Conservation (phyloP, 2,113 vertebrate species). For the Scopus umbretta region DNA sequence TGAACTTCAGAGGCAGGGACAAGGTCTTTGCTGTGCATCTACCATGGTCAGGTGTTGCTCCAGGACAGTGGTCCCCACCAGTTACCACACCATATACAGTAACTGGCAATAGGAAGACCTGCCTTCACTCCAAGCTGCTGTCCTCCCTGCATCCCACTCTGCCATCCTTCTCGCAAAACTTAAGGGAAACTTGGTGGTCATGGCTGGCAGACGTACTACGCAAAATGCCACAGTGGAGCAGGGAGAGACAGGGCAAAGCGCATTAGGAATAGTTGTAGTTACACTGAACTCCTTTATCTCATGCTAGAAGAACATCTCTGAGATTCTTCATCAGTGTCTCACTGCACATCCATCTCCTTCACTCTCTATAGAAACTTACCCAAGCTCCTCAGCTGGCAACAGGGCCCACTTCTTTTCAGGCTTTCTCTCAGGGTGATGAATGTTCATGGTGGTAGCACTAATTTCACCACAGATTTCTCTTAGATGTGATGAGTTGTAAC, state of each 20-base stretch:
- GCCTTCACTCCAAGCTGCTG: neutral
- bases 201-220: neutral
- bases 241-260: neutral
- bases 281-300: neutral
- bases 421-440: neutral
- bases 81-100: neutral
- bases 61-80: fast-evolving
- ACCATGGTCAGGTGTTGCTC: neutral
- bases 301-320: neutral
- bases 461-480: neutral
- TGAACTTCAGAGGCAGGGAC: neutral
- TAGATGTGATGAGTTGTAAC: neutral
- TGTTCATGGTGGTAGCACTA: neutral
- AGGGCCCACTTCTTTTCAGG: neutral
- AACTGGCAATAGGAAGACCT: neutral
- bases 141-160: neutral
- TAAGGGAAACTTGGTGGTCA: neutral
- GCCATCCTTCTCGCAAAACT: neutral
- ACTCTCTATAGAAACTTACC: neutral
- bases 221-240: neutral
- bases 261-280: fast-evolving
- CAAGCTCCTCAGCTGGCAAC: neutral
- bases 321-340: neutral
- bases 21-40: neutral
- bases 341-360: neutral